phyloP scores from a whole-genome alignment of 2,797 vertebrate species.

The Microctenopoma stevenorrisi region DNA sequence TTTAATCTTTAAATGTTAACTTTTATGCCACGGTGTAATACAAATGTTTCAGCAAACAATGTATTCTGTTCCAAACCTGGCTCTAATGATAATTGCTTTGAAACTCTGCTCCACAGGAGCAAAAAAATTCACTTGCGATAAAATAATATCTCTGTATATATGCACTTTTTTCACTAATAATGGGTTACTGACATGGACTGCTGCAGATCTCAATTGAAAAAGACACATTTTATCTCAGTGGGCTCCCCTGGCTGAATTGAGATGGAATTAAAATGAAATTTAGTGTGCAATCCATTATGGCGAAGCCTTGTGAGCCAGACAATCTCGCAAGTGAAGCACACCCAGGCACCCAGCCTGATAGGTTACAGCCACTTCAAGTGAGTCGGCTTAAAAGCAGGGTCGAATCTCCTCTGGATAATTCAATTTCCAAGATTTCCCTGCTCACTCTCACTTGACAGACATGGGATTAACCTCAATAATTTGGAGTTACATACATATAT shows the following conservation, averaged over 20 bases:
- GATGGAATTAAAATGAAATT: constrained; percentile 64
- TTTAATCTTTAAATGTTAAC: constrained; percentile 20
- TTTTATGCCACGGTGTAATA: constrained; percentile 11
- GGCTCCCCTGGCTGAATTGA: constrained; percentile 27
- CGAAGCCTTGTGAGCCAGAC: constrained; percentile 42
- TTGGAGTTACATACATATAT: constrained; percentile 10
- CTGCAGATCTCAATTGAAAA: constrained; percentile 32
- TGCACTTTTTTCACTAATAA: constrained; percentile 22
- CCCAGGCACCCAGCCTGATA: constrained; percentile 15
- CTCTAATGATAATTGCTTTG: constrained; percentile 19
- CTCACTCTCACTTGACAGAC: constrained; percentile 26
- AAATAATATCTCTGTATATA: constrained; percentile 18
- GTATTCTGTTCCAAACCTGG: constrained; percentile 9
- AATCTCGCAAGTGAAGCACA: constrained; percentile 32
- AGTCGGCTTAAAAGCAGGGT: constrained; percentile 12
- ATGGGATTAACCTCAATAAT: constrained; percentile 40
- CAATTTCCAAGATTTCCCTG: constrained; percentile 35
- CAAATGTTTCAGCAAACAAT: background rate
- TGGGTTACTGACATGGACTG: constrained; percentile 20
- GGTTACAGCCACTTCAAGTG: constrained; percentile 34
- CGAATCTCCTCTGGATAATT: constrained; percentile 26
- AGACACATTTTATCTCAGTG: constrained; percentile 41
- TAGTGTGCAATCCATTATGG: constrained; percentile 47
- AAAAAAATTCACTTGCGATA: constrained; percentile 16
- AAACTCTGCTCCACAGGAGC: background rate